Conservation (phyloP, 2,113 vertebrate genomes). For the Callopanchax toddi region DNA sequence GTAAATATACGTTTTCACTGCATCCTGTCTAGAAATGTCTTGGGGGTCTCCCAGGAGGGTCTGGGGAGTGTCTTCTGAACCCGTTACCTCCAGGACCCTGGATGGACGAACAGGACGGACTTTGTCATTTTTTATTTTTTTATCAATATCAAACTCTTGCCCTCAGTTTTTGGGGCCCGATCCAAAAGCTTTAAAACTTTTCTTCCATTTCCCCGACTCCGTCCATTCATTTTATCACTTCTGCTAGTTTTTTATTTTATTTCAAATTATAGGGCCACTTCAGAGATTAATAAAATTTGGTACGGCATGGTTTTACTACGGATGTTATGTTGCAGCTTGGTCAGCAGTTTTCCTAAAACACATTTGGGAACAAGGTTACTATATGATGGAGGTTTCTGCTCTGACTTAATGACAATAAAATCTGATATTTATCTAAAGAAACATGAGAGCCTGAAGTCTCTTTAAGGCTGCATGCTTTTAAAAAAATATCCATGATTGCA, state of each 20-base stretch:
- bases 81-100: too few relatives aligned
- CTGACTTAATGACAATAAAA: not conserved
- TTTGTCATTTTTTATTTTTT: slow-evolving; percentile 21
- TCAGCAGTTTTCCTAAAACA: not conserved
- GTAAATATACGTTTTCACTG: too few relatives aligned
- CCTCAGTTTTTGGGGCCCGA: not conserved
- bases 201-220: not conserved
- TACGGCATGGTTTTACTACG: not conserved
- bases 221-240: not conserved
- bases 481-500: not conserved
- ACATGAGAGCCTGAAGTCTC: not conserved
- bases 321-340: not conserved
- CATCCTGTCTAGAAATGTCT: too few relatives aligned
- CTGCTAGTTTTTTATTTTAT: not conserved
- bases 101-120: not conserved
- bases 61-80: too few relatives aligned
- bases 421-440: not conserved
- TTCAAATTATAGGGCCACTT: not conserved
- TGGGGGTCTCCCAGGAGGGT: too few relatives aligned
- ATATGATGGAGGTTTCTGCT: not conserved
- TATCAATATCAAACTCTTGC: slow-evolving; percentile 16
- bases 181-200: not conserved
- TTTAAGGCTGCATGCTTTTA: not conserved
- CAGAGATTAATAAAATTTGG: not conserved
- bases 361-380: not conserved